Evolutionary conservation across 2,888 invertebrate genomes (phyloP), one percentile per base, ranked within the genome.

Genomic region (Prostheceraeus crozeri): DNA sequence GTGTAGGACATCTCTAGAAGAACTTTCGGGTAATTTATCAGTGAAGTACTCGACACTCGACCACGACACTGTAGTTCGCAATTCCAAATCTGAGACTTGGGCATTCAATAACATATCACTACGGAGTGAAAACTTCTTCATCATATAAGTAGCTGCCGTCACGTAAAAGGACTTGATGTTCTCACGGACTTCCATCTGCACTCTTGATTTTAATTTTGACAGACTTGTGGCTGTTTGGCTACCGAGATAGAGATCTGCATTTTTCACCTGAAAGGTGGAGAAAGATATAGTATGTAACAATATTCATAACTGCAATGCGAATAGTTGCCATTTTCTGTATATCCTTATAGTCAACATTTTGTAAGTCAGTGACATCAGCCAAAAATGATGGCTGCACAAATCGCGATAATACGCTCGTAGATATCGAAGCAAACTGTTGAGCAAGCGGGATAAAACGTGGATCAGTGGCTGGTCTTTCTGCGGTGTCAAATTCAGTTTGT

Each of bases 161-260:
- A 40, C 40, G 21, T 40, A 40, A 23, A 40, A 40, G 40, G 40
- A 14, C 40, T 40, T 40, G 40, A 40, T 40, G 40, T 40, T 40
- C 40, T 40, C 40, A 23, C 14, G 21, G 14, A 40, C 40, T 40
- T 40, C 40, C 40, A 40, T 40, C 40, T 10, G 14, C 21, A 14
- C 40, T 14, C 14, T 14, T 40, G 40, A 4, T 10, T 40, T 40
- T 23, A 40, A 40, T 40, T 40, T 40, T 40, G 40, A 40, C 40
- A 40, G 40, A 19, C 21, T 40, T 23, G 14, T 23, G 21, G 40
- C 21, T 40, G 40, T n/a, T 23, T 40, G 40, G 19, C 21, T 14
- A 40, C 6, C 40, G 21, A 40, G 40, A 40, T 19, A 40, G 40
- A 40, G 40, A 40, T 40, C 40, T 40, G 40, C 40, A 40, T 40